Percentiles rank a stretch among this genome's conserved stretches.
Evolutionary conservation across 2,797 vertebrate species (phyloP).

Genomic region (Clarias fuscus): DNA sequence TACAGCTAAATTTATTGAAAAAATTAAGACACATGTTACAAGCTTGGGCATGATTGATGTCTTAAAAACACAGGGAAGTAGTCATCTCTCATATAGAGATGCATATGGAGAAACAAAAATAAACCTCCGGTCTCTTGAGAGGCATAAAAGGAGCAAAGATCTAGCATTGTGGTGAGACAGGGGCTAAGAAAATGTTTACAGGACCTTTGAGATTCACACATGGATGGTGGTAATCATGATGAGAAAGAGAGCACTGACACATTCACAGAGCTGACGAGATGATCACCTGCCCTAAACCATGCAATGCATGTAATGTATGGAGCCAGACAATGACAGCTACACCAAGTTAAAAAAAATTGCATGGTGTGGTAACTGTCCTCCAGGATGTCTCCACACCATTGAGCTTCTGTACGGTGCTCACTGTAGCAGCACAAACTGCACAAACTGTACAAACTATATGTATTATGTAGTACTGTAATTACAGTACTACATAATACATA

Average conservation of each 20-base stretch:
- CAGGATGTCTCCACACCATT: background rate
- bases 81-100: background rate
- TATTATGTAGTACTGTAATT: too few relatives aligned
- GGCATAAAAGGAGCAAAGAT: slow-evolving; percentile 66
- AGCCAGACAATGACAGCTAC: background rate
- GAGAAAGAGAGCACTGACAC: slow-evolving; percentile 64
- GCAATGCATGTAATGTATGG: background rate
- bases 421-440: background rate
- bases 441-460: too few relatives aligned
- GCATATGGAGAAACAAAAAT: slow-evolving; percentile 1
- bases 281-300: slow-evolving; percentile 60
- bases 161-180: slow-evolving; percentile 66
- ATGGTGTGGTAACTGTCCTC: background rate
- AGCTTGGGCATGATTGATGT: background rate
- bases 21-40: background rate
- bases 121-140: slow-evolving; percentile 69
- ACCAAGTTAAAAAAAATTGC: background rate
- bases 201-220: slow-evolving; percentile 70
- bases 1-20: slow-evolving; percentile 45
- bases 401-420: background rate
- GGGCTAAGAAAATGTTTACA: slow-evolving; percentile 78
- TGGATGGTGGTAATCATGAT: slow-evolving; percentile 73
- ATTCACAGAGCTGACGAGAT: slow-evolving; percentile 48
- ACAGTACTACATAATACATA: slow-evolving; percentile 4
- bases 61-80: background rate